Percentiles rank a stretch among this genome's conserved stretches.
These are phyloP conservation scores for Ascaphus truei DNA, from an alignment of 2,113 vertebrate genomes.

Conservation along the genomic window DNA sequence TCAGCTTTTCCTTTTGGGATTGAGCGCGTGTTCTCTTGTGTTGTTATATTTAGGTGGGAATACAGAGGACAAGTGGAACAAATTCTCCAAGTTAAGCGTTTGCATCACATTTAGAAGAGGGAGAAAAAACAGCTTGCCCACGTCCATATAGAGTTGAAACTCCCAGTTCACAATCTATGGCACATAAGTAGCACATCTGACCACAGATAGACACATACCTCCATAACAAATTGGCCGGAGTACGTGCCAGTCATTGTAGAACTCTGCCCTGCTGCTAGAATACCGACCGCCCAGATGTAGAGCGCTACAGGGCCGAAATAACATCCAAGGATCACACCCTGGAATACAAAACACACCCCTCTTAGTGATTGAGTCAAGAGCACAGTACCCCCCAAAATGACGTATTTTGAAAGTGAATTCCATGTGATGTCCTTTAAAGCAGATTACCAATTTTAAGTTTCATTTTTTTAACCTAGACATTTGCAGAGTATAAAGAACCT, in stretches of 20 bases:
- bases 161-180: not conserved
- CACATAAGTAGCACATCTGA: not conserved
- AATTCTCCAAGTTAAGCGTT: no score
- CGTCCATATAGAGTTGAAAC: not conserved
- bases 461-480: no score
- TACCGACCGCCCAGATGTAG: conserved; percentile 95
- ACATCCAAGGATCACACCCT: conserved; percentile 89
- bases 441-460: no score
- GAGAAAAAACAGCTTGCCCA: not conserved
- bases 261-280: conserved; percentile 94
- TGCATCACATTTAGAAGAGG: no score
- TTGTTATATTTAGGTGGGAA: no score
- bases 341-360: not conserved
- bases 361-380: not conserved
- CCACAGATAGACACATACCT: conserved; percentile 60
- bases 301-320: conserved; percentile 87
- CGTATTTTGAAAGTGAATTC: no score
- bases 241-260: conserved; percentile 98
- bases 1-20: no score
- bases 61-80: no score
- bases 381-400: not conserved
- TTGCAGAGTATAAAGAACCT: no score
- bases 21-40: no score
- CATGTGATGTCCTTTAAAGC: no score
- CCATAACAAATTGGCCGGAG: conserved; percentile 97